Conservation (phyloP, 1,140 invertebrate species). For the Brachionus asplanchnoidis region DNA sequence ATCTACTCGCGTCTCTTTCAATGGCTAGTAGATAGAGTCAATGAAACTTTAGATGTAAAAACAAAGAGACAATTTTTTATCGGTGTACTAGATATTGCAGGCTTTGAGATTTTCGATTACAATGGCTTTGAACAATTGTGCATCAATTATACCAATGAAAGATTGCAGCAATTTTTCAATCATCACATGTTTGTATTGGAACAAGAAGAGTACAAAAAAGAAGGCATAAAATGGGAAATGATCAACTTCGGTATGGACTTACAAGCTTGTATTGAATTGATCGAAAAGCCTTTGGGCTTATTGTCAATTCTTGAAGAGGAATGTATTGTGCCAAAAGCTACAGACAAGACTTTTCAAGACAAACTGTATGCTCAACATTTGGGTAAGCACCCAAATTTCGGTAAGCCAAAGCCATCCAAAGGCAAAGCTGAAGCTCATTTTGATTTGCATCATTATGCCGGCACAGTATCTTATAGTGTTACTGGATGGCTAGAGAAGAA, state of each 20-base stretch:
- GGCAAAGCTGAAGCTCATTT: slow-evolving; percentile 92
- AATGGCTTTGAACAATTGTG: slow-evolving; percentile 99
- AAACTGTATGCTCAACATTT: slow-evolving; percentile 97
- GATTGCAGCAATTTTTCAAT: slow-evolving; percentile 99
- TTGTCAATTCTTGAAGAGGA: slow-evolving; percentile 99
- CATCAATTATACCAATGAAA: slow-evolving; percentile 99
- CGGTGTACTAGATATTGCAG: slow-evolving; percentile 99
- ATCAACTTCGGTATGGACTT: slow-evolving; percentile 99
- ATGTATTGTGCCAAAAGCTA: slow-evolving; percentile 99
- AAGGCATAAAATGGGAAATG: slow-evolving; percentile 97
- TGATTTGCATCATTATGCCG: slow-evolving; percentile 96
- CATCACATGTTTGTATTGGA: slow-evolving; percentile 99
- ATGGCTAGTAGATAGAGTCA: slow-evolving; percentile 94
- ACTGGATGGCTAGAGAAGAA: slow-evolving; percentile 98
- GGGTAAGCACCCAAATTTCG: slow-evolving; percentile 93
- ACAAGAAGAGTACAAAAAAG: slow-evolving; percentile 97
- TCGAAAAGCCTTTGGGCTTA: slow-evolving; percentile 99
- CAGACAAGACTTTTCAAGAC: slow-evolving; percentile 90
- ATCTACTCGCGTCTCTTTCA: slow-evolving; percentile 95
- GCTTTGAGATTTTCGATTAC: slow-evolving; percentile 99
- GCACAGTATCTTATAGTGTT: slow-evolving; percentile 72
- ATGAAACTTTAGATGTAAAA: slow-evolving; percentile 94
- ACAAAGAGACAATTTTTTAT: slow-evolving; percentile 96
- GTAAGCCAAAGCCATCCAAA: slow-evolving; percentile 92
- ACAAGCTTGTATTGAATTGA: slow-evolving; percentile 94